A percentile compares a stretch with the other conserved stretches of the same genome.
These are phyloP conservation scores for Harpalus rubripes DNA, from an alignment of 2,888 invertebrate species.

Conservation along the genomic window DNA sequence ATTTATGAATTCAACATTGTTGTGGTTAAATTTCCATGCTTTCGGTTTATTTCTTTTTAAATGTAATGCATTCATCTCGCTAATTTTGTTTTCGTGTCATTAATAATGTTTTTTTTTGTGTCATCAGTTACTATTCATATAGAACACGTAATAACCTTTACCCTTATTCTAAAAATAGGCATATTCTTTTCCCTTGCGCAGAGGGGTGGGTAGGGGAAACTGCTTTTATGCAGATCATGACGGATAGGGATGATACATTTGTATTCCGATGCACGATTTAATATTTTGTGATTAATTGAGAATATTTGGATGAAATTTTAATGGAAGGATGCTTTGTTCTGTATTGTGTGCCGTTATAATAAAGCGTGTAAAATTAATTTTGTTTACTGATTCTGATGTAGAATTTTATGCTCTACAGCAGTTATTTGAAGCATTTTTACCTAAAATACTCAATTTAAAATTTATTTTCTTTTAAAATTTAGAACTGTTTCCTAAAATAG, in stretches of 20 bases:
- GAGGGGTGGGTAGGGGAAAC: neutral
- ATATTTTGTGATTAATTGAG: slow-evolving; percentile 26
- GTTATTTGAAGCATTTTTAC: too few relatives aligned
- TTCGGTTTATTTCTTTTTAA: neutral
- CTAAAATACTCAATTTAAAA: neutral
- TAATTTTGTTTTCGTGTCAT: neutral
- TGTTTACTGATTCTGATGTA: too few relatives aligned
- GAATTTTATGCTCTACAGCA: too few relatives aligned
- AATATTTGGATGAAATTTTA: slow-evolving; percentile 20
- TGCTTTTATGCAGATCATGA: slow-evolving; percentile 28
- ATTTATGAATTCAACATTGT: too few relatives aligned
- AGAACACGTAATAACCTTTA: slow-evolving; percentile 43
- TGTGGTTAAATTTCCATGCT: neutral
- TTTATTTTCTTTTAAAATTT: slow-evolving; percentile 8
- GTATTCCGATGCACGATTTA: slow-evolving; percentile 4
- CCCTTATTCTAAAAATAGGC: slow-evolving; percentile 45
- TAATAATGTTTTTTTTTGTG: slow-evolving; percentile 43
- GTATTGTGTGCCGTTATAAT: too few relatives aligned
- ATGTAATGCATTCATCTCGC: neutral
- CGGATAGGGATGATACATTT: slow-evolving; percentile 8
- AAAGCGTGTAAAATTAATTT: too few relatives aligned
- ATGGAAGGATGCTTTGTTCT: neutral
- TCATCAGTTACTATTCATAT: slow-evolving; percentile 14
- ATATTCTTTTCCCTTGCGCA: slow-evolving; percentile 15
- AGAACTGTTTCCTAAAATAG: slow-evolving; percentile 33